Base-by-base conservation (phyloP, 2,113 vertebrate species). In the Odobenus rosmarus region DNA sequence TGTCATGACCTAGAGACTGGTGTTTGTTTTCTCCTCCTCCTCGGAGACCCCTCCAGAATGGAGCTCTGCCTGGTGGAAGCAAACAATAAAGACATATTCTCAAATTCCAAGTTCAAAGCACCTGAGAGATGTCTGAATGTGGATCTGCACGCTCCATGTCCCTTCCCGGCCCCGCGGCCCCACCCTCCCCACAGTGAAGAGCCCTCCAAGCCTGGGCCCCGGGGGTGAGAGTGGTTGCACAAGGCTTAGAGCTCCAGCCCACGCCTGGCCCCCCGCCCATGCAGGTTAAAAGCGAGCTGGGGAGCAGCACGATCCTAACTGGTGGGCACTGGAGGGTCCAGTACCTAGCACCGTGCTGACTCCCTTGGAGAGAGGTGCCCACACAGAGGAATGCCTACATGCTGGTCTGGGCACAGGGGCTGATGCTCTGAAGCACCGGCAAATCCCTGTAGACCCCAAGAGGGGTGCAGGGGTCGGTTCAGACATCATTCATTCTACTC, bases 271-370 rank as follows among this genome's bases (percentile, higher is more conserved):
- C 64, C 4, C 7, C 46, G 28, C 61, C 83, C 10, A 0, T 7
- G 83, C n/a, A n/a, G 71, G 72, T 14, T 12, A 39, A 39, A 33
- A 19, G n/a, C 2, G 13, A 51, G 23, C 1, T 13, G 49, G 49
- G 49, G 61, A 21, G 36, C 28, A 49, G 83, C 36, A 7, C 28
- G 26, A 36, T 74, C 61, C 23, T 31, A 23, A 15, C 16, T 3
- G 79, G 26, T 18, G 7, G 7, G 64, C 46, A 18, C 13, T 53
- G 4, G 64, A 61, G 67, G 33, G n/a, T 23, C 53, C 74, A 31
- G 39, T 13, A 9, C 53, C 42, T 0, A n/a, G 36, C 31, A 13
- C 55, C 0, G 2, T 1, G 18, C 51, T 26, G 53, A 11, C 19
- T 31, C 53, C 87, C 62, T 53, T 18, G 87, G 46, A 57, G 33